Evolutionary conservation across 2,888 invertebrate genomes (phyloP), one percentile per base, ranked within the genome.

Genomic region (Muschampia plurimacula): DNA sequence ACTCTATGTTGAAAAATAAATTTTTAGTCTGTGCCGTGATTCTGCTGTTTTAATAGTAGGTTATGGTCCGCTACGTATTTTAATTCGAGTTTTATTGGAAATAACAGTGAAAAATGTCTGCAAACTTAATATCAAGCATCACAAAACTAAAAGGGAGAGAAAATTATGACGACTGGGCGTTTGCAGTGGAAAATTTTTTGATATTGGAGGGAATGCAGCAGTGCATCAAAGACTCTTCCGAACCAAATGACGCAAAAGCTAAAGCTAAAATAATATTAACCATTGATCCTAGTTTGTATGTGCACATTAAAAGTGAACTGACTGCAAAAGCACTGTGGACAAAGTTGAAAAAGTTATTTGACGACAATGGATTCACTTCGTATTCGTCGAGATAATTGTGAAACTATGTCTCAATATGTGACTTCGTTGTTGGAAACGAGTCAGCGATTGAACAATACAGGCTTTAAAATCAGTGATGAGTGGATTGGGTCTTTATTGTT

Each of bases 221-320:
- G 2, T 46, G 12, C 13, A 46, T 46, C 13, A 46, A 46, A 5
- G 46, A 46, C 7, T 8, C 3, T 46, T 2, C 7, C 46, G 74
- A 74, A 67, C 57, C 73, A 65, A 76, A 76, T 46, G 73, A 75
- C 64, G 75, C 74, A 2, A 74, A 76, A 73, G 74, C 75, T 9
- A 75, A 74, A 73, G 75, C 74, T 1, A 77, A 72, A 49, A 71
- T 76, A 74, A 69, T 77, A 59, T 74, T 77, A 72, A 76, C 75
- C 60, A 76, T 76, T 69, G 69, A 76, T 72, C 73, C 65, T 12
- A 68, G 60, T 22, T 75, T 52, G 46, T 46, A 46, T 36, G 62
- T 62, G 39, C 62, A 62, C n/a, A 62, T 62, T 41, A 62, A 62
- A 15, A 39, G n/a, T 15, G 63, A 63, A 63, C 2, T 22, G 5